Evolutionary conservation across 1,140 invertebrate genomes (phyloP), one percentile per base, ranked within the genome.

Genomic region (Chelonus insularis): DNA sequence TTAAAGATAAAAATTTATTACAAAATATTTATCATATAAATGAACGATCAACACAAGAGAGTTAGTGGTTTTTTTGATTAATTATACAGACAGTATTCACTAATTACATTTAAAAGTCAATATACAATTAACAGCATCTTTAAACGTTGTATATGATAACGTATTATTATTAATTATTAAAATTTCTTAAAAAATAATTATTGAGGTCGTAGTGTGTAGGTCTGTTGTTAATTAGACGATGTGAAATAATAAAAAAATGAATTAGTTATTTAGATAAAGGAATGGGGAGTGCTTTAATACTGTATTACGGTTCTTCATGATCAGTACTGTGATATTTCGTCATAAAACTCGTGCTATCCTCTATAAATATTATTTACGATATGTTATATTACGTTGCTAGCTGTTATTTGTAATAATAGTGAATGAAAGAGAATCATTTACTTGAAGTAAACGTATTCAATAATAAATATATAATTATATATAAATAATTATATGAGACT

Each of bases 31-130:
- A 34, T 37, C 4, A 25, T 14, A 37, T 34, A 18, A 56, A 39
- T 50, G 54, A 36, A 58, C 47, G 56, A 32, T 62, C 51, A 32
- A 63, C 62, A 59, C 64, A 65, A 21, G 65, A 54, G 68, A 62
- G 57, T 65, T 48, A 64, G 39, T 56, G 60, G 66, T 43, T 67
- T 72, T 71, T 71, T 29, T 36, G 62, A 71, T 68, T 69, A 73
- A 71, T 74, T 70, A 57, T 75, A 73, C 76, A 78, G 75, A 73
- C 75, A 78, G 75, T 80, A 80, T 80, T 78, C 71, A 77, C 71
- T 69, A 65, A 69, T 68, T 74, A 76, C 72, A 76, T 77, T 78
- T 79, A 76, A 72, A 70, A 78, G 72, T 71, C 74, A 76, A 75
- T 72, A 75, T 64, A 74, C 68, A 75, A 68, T 73, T 71, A 70